Evolutionary conservation across 2,113 vertebrate species (phyloP), one percentile per base, ranked within the genome.

Genomic region (Micronycteris hirsuta): DNA sequence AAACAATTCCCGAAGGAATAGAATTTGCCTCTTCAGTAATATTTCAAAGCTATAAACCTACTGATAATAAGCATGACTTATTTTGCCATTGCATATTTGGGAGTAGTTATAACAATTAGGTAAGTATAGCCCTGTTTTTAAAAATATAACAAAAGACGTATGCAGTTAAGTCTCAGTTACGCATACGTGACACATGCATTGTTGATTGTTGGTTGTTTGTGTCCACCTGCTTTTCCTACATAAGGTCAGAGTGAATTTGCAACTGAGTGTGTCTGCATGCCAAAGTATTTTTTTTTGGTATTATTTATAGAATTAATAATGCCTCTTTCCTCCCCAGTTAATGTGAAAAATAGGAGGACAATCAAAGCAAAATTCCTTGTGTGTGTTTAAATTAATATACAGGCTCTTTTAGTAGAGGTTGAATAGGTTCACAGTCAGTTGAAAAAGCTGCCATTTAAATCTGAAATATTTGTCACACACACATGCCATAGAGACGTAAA

Each of bases 21-120:
- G 61, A 76, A 86, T 58, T 86, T 73, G 31, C 36, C 31, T 84
- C 58, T 67, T 84, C 6, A 28, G 65, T 85, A 77, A 82, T n/a
- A 77, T 26, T 14, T 76, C 56, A 22, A 63, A 49, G 16, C 49
- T 96, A 28, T 91, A 85, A 82, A 65, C 56, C 87, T 84, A 43
- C 33, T 86, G 85, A 73, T 84, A 54, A 61, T 85, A 61, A 93
- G 26, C 36, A 9, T 24, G 5, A 38, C 88, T 89, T 91, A 24
- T 73, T 95, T 89, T 45, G 36, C 12, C 41, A 47, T 87, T 90
- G 93, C 93, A 43, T 84, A 67, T 80, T 91, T 91, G 49, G 61
- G 65, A 78, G 52, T 96, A 76, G 12, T 91, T 86, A 36, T 54
- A 15, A 71, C 41, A 63, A 86, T 76, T 85, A 68, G 22, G 15